A percentile compares a stretch with the other conserved stretches of the same genome.
Evolutionary conservation across 30 jellyfish, hydroid and myxozoan genomes (phyloP).

Genomic region (Rhopilema esculentum): DNA sequence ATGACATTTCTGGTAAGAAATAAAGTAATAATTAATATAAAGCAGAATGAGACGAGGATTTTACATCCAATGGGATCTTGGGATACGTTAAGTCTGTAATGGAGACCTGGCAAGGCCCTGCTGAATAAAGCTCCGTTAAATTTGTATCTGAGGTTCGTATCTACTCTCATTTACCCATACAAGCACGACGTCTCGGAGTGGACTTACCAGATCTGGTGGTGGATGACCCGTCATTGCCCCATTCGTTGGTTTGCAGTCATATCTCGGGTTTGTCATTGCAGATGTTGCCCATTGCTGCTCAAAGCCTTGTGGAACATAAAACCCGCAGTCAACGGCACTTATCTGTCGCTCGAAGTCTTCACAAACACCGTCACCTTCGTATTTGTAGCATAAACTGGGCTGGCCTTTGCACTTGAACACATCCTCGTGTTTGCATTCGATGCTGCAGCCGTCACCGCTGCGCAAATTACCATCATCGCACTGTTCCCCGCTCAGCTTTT

Average conservation of each 20-base stretch:
- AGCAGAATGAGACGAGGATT: too few species aligned
- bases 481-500: constrained; percentile 66
- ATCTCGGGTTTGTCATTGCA: constrained; percentile 59
- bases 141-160: too few species aligned
- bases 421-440: constrained; percentile 82
- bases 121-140: too few species aligned
- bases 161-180: too few species aligned
- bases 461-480: constrained; percentile 94
- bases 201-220: constrained; percentile 88
- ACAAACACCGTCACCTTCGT: constrained; percentile 92
- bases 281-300: constrained; percentile 93
- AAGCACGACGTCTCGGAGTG: too few species aligned
- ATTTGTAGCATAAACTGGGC: constrained; percentile 92
- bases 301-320: constrained; percentile 87
- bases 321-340: constrained; percentile 90
- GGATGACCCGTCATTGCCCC: constrained; percentile 89
- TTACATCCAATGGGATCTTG: too few species aligned
- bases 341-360: constrained; percentile 81
- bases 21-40: too few species aligned
- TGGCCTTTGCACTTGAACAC: constrained; percentile 87
- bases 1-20: not conserved
- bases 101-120: too few species aligned
- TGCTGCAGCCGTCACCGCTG: constrained; percentile 95
- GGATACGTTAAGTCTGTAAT: too few species aligned
- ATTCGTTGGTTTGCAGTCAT: constrained; percentile 31